These are phyloP conservation scores for Bombus superbus DNA, from an alignment of 1,140 invertebrate genomes.

Conservation along the genomic window DNA sequence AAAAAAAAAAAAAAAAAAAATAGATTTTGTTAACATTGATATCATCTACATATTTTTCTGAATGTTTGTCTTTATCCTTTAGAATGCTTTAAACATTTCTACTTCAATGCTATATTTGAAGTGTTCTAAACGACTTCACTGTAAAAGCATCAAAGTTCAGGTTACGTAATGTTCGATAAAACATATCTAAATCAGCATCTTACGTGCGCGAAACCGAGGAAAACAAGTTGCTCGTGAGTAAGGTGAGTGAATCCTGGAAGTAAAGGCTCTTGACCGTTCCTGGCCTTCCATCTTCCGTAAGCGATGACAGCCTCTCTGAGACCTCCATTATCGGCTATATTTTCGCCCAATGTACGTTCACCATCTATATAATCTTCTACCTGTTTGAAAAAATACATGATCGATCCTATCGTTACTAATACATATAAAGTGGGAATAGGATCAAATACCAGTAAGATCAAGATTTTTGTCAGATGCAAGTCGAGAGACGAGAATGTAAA, in stretches of 20 bases:
- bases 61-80: too few species aligned
- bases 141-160: too few species aligned
- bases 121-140: too few species aligned
- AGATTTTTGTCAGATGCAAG: too few species aligned
- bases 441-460: not conserved
- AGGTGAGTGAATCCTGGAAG: constrained; percentile 91
- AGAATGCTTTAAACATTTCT: too few species aligned
- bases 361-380: constrained; percentile 88
- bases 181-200: constrained; percentile 62
- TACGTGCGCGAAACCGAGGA: constrained; percentile 94
- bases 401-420: not conserved
- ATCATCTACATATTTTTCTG: too few species aligned
- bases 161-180: too few species aligned
- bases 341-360: constrained; percentile 91
- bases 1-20: too few species aligned
- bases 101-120: too few species aligned
- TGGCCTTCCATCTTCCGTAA: constrained; percentile 86
- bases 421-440: not conserved
- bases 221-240: constrained; percentile 93
- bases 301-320: constrained; percentile 91
- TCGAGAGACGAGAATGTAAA: too few species aligned
- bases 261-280: constrained; percentile 84
- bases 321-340: constrained; percentile 96
- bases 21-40: too few species aligned
- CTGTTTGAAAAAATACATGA: constrained; percentile 51